These are phyloP conservation scores for Nestor notabilis DNA, from an alignment of 2,113 vertebrate genomes.

Conservation along the genomic window DNA sequence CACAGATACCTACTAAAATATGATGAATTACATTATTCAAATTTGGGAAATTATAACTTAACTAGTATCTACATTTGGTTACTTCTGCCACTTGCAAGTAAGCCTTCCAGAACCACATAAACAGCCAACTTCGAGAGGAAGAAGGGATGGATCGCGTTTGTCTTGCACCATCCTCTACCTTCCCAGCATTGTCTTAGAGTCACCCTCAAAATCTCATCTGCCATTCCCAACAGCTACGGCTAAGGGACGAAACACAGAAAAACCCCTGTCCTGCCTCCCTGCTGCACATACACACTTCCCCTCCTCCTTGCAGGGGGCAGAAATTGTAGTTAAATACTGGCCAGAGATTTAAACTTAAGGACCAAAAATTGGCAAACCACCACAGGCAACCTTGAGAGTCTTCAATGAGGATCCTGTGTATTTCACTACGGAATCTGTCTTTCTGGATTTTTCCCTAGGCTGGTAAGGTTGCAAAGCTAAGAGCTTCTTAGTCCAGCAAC, in stretches of 20 bases:
- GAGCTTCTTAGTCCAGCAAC: not conserved
- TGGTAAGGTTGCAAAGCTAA: not conserved
- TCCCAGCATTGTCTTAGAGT: not conserved
- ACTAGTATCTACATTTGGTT: not conserved
- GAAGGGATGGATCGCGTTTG: not conserved
- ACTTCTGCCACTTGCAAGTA: not conserved
- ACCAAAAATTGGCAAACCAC: not conserved
- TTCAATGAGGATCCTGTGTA: not conserved
- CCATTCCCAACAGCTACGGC: not conserved
- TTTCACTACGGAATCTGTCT: not conserved
- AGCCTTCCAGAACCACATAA: not conserved
- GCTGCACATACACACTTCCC: not conserved
- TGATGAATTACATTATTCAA: not conserved
- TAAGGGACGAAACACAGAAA: not conserved
- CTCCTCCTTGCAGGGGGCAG: not conserved
- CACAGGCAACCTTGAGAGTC: not conserved
- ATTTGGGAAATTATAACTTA: not conserved
- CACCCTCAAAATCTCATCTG: not conserved
- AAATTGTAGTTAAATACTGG: not conserved
- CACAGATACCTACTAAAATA: not conserved
- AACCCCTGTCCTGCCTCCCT: not conserved
- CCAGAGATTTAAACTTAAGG: not conserved
- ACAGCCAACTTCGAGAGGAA: not conserved
- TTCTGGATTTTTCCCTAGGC: not conserved
- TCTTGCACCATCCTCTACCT: not conserved